Conservation (phyloP, 2,113 vertebrate genomes). For the Daboia siamensis region DNA sequence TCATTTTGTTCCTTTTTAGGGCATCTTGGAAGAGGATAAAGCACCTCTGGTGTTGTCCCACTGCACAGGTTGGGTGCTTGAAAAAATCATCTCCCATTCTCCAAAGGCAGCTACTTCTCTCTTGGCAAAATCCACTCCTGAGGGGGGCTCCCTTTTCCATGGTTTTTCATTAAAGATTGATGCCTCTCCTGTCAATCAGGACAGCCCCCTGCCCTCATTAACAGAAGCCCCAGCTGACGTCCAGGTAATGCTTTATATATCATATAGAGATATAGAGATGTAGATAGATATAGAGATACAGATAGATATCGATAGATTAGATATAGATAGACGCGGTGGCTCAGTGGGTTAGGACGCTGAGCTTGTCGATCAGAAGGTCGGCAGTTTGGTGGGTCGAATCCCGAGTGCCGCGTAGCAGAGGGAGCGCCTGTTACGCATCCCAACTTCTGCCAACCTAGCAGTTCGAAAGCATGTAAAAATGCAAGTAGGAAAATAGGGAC, state of each 20-base stretch:
- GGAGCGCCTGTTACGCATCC: too few species aligned
- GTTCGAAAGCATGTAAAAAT: too few species aligned
- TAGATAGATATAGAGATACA: too few species aligned
- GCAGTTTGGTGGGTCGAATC: too few species aligned
- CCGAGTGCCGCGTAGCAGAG: too few species aligned
- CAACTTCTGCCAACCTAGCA: too few species aligned
- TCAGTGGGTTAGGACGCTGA: too few species aligned
- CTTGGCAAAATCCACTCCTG: background rate
- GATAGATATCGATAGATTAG: too few species aligned
- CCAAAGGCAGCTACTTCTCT: background rate
- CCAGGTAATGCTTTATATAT: conserved; percentile 51
- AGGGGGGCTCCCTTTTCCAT: background rate
- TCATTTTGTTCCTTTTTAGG: conserved; percentile 44
- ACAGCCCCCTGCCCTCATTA: background rate
- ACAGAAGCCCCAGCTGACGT: conserved; percentile 20
- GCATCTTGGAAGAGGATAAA: conserved; percentile 63
- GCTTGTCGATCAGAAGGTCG: too few species aligned
- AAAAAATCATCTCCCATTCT: conserved; percentile 37
- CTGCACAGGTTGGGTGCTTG: conserved; percentile 71
- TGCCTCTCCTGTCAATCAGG: background rate
- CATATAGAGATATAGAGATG: too few species aligned
- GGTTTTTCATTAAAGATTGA: background rate
- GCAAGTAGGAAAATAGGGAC: too few species aligned
- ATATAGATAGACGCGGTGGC: too few species aligned
- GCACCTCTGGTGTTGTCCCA: conserved; percentile 61